Conservation (phyloP, 2,888 invertebrate genomes). For the Yponomeuta sedellus region DNA sequence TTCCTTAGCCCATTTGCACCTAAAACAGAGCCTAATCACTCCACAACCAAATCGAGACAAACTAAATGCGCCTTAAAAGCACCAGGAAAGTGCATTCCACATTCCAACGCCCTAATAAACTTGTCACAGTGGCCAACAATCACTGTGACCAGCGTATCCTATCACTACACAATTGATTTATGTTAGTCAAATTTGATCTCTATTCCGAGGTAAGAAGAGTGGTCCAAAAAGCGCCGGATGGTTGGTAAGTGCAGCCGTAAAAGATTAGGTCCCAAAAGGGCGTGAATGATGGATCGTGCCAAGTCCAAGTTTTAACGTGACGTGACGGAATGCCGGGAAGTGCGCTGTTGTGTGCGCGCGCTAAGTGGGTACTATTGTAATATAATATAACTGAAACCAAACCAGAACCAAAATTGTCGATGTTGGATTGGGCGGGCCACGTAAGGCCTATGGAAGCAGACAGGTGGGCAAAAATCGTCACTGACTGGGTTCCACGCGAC, state of each 20-base stretch:
- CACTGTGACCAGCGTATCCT: not conserved
- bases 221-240: not conserved
- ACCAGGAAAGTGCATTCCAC: conserved; percentile 7
- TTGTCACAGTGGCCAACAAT: not conserved
- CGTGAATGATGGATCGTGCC: conserved; percentile 9
- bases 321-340: not conserved
- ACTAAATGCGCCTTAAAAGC: not conserved
- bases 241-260: not conserved
- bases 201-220: not conserved
- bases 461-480: too few species aligned
- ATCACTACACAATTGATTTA: not conserved
- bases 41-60: not conserved
- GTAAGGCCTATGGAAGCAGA: too few species aligned
- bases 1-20: not conserved
- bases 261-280: conserved; percentile 12
- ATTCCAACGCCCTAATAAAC: conserved; percentile 4
- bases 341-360: not conserved
- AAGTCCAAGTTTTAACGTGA: not conserved
- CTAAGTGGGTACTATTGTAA: too few species aligned
- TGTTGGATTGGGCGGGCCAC: too few species aligned
- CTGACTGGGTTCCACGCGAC: too few species aligned
- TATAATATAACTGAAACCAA: too few species aligned
- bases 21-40: not conserved
- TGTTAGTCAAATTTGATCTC: not conserved
- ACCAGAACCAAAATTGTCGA: too few species aligned